Conservation (phyloP, 92 coral and sea anemone genomes). For the Epizoanthus ramosus region DNA sequence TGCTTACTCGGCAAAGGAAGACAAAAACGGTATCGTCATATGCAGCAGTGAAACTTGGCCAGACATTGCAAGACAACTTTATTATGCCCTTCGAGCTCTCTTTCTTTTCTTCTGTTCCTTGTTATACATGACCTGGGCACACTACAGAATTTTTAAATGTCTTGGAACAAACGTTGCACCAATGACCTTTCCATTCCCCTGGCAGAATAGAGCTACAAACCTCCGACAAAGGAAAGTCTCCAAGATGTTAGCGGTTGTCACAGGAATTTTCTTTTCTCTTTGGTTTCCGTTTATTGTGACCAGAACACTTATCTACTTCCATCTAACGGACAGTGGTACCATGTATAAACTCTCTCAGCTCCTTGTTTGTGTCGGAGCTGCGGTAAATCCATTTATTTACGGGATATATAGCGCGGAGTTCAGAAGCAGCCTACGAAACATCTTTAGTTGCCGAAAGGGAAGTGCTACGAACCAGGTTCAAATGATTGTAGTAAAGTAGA, state of each 20-base stretch:
- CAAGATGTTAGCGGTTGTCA: slow-evolving; percentile 6
- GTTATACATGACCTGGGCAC: slow-evolving; percentile 20
- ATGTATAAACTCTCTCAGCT: slow-evolving; percentile 1
- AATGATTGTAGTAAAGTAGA: not conserved
- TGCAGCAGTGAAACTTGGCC: slow-evolving; percentile 12
- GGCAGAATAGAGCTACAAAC: not conserved
- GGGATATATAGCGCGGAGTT: slow-evolving; percentile 3
- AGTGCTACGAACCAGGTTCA: not conserved
- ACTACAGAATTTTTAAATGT: not conserved
- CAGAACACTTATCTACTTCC: slow-evolving; percentile 9
- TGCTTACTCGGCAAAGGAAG: slow-evolving; percentile 6
- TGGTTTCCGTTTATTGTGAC: slow-evolving; percentile 17
- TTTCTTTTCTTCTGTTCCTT: not conserved
- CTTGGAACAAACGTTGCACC: not conserved
- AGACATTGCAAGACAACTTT: slow-evolving; percentile 16
- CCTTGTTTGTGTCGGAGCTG: slow-evolving; percentile 11
- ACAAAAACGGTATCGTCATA: not conserved
- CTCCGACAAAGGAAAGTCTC: slow-evolving; percentile 5
- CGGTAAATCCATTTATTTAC: slow-evolving; percentile 7
- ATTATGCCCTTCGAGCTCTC: not conserved
- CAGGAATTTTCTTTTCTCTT: slow-evolving; percentile 6
- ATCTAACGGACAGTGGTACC: slow-evolving; percentile 2
- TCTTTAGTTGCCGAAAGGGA: not conserved
- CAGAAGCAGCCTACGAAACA: not conserved
- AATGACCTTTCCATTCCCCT: not conserved